These are phyloP conservation scores for Trididemnum miniatum DNA, from an alignment of 23 tunicate species.

Conservation along the genomic window DNA sequence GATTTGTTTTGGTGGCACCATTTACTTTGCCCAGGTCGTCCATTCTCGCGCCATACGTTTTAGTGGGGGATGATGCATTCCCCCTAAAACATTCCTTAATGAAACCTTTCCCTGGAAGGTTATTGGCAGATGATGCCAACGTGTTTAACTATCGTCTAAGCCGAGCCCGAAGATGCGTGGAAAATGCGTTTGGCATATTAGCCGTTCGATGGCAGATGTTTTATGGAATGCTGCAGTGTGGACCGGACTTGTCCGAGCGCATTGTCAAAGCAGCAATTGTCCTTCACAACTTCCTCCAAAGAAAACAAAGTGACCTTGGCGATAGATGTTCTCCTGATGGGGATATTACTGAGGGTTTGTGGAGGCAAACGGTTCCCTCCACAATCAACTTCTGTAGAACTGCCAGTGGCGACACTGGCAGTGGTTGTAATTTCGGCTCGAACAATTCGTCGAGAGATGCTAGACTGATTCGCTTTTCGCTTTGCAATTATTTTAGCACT, in stretches of 20 bases:
- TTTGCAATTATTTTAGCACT: constrained; percentile 32
- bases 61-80: constrained; percentile 64
- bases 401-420: neutral
- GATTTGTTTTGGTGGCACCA: constrained; percentile 23
- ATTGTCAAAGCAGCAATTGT: constrained; percentile 47
- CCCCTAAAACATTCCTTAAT: constrained; percentile 36
- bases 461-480: neutral
- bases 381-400: constrained; percentile 5
- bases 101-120: constrained; percentile 51
- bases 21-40: neutral
- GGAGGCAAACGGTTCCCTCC: constrained; percentile 29
- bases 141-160: constrained; percentile 48
- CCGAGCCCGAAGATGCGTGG: constrained; percentile 53
- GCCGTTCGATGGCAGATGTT: constrained; percentile 44
- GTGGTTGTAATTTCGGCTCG: constrained; percentile 32
- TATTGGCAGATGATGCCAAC: neutral
- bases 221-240: constrained; percentile 13
- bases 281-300: constrained; percentile 45
- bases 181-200: constrained; percentile 66
- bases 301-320: neutral
- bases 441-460: constrained; percentile 38
- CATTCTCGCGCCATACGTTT: constrained; percentile 21
- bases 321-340: constrained; percentile 32
- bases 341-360: constrained; percentile 17
- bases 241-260: constrained; percentile 15